These are phyloP conservation scores for Kuschelorhynchus macadamiae DNA, from an alignment of 2,888 invertebrate genomes.

Conservation along the genomic window DNA sequence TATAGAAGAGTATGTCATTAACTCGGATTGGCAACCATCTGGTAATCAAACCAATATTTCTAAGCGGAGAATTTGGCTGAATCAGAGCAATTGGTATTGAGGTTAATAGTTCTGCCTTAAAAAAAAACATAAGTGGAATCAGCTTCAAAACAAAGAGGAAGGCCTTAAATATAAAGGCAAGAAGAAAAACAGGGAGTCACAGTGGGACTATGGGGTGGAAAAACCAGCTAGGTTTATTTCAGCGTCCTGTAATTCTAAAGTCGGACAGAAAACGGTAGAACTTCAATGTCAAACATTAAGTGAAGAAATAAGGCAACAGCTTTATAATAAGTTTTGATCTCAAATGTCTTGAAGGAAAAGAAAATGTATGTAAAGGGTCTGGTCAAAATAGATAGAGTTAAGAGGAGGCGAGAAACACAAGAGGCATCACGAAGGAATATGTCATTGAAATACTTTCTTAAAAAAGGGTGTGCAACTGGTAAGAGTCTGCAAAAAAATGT, in stretches of 20 bases:
- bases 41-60: not conserved
- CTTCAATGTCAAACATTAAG: constrained; percentile 10
- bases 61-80: no score
- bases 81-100: no score
- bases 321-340: constrained; percentile 13
- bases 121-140: not conserved
- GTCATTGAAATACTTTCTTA: no score
- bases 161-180: constrained; percentile 15
- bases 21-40: no score
- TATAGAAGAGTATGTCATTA: not conserved
- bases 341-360: constrained; percentile 20
- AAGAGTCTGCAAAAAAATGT: no score
- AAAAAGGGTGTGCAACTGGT: no score
- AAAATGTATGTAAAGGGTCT: constrained; percentile 22
- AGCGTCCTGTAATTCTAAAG: constrained; percentile 4
- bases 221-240: constrained; percentile 17
- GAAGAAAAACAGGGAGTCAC: constrained; percentile 2
- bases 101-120: no score
- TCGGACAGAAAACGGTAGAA: constrained; percentile 1
- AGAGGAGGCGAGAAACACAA: constrained; percentile 15
- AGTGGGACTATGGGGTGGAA: constrained; percentile 8
- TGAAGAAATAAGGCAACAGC: constrained; percentile 13
- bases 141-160: constrained; percentile 9
- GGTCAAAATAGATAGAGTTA: constrained; percentile 9
- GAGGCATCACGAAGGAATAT: not conserved